These are phyloP conservation scores for Orgyia antiqua DNA, from an alignment of 2,888 invertebrate species.

Conservation along the genomic window DNA sequence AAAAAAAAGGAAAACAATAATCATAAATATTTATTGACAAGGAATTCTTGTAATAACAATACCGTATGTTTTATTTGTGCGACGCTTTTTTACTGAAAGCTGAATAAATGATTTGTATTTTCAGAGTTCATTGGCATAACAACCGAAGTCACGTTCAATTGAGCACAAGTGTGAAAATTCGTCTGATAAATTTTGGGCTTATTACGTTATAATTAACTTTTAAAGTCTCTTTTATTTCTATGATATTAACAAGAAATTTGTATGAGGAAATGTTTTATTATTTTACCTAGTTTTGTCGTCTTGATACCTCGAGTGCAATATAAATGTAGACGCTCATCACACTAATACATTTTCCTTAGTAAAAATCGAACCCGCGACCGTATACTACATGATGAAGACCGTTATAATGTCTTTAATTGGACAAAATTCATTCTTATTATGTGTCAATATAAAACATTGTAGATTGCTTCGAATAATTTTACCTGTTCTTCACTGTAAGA, in stretches of 20 bases:
- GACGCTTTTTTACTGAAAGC: not conserved
- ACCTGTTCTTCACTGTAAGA: not conserved
- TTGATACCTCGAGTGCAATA: not conserved
- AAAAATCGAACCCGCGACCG: too few species aligned
- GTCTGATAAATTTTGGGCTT: not conserved
- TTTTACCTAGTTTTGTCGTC: not conserved
- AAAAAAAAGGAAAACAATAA: conserved; percentile 1
- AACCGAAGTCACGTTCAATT: not conserved
- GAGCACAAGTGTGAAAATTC: not conserved
- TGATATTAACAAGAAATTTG: not conserved
- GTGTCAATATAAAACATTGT: too few species aligned
- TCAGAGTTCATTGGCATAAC: not conserved
- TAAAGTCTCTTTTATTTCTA: too few species aligned
- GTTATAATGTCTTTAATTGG: too few species aligned
- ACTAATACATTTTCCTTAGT: too few species aligned
- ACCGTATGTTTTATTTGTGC: conserved; percentile 1
- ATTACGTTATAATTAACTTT: too few species aligned
- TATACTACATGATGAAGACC: too few species aligned
- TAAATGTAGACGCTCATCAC: not conserved
- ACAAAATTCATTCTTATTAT: too few species aligned
- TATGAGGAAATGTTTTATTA: too few species aligned
- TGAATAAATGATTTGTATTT: not conserved
- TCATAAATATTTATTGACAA: conserved; percentile 3
- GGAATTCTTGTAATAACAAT: conserved; percentile 2
- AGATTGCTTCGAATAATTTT: too few species aligned